Evolutionary conservation across 2,888 invertebrate genomes (phyloP).

Genomic region (Athetis lepigone): DNA sequence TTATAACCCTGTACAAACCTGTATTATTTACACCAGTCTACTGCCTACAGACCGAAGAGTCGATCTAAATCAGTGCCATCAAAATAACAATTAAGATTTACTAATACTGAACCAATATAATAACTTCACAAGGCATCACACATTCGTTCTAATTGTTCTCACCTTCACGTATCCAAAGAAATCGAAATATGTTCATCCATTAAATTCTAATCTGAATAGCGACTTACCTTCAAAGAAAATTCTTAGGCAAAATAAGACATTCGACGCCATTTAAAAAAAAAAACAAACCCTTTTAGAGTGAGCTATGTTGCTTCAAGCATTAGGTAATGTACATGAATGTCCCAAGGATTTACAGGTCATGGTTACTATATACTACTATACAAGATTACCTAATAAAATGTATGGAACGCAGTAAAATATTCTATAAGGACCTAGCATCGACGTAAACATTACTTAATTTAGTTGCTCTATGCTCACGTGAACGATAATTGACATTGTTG

Average conservation of each 20-base stretch:
- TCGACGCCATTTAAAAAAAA: slow-evolving; percentile 37
- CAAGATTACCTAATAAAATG: slow-evolving; percentile 26
- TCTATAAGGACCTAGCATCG: not conserved
- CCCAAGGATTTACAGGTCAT: slow-evolving; percentile 50
- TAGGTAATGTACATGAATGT: slow-evolving; percentile 47
- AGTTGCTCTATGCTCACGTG: slow-evolving; percentile 8
- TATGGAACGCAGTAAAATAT: slow-evolving; percentile 34
- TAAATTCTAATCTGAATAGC: slow-evolving; percentile 55
- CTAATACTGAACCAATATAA: not conserved
- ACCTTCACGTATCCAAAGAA: slow-evolving; percentile 28
- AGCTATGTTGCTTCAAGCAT: slow-evolving; percentile 32
- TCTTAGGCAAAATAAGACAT: slow-evolving; percentile 50
- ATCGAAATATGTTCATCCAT: slow-evolving; percentile 51
- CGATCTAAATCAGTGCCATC: no score
- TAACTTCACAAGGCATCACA: not conserved
- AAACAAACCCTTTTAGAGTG: slow-evolving; percentile 40
- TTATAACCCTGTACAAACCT: no score
- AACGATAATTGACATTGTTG: slow-evolving; percentile 28
- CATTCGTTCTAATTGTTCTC: slow-evolving; percentile 19
- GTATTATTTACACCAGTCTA: no score
- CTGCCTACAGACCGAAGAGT: not conserved
- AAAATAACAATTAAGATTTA: no score
- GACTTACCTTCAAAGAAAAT: slow-evolving; percentile 41
- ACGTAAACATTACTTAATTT: slow-evolving; percentile 43
- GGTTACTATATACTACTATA: slow-evolving; percentile 47